Evolutionary conservation across 1,140 invertebrate genomes (phyloP), one percentile per base, ranked within the genome.

Genomic region (Plutomurus gul): DNA sequence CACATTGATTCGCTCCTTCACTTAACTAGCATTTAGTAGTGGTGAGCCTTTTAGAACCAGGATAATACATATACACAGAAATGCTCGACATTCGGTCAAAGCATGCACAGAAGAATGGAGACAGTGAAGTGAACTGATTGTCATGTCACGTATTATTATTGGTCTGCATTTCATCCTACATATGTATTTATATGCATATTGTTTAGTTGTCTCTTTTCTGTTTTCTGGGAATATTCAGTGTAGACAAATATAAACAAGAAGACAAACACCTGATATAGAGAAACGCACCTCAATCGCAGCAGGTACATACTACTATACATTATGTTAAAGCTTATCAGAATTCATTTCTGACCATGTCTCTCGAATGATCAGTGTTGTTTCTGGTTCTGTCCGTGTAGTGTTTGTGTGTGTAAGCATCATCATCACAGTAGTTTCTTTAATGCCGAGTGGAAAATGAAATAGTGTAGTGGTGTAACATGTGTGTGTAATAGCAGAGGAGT

Each of bases 121-220:
- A 65, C 56, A 65, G 27, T 65, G 56, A 65, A 33, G 30, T 36
- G 27, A n/a, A 65, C 30, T 65, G 56, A 65, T 33, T 65, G 56
- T 65, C 56, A 65, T 65, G 56, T 65, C 56, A 65, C 56, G 56
- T 65, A 25, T 27, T 65, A 16, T 33, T n/a, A 65, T 36, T 65
- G 27, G 13, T 65, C 56, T 65, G 27, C 20, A 51, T n/a, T 65
- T 33, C 16, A 33, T 65, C 36, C 10, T 65, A 16, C 56, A 65
- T 65, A 65, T n/a, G 27, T 18, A 18, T 47, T 65, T n/a, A 30
- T 27, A 30, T n/a, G 16, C 18, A 4, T 33, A 10, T 33, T 27
- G n/a, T 27, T 65, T n/a, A n/a, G 11, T 25, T 36, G n/a, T n/a
- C 56, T 33, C 56, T 65, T 33, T n/a, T 65, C 27, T 65, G 16